Evolutionary conservation across 2,888 invertebrate genomes (phyloP).

Genomic region (Conops quadrifasciatus): DNA sequence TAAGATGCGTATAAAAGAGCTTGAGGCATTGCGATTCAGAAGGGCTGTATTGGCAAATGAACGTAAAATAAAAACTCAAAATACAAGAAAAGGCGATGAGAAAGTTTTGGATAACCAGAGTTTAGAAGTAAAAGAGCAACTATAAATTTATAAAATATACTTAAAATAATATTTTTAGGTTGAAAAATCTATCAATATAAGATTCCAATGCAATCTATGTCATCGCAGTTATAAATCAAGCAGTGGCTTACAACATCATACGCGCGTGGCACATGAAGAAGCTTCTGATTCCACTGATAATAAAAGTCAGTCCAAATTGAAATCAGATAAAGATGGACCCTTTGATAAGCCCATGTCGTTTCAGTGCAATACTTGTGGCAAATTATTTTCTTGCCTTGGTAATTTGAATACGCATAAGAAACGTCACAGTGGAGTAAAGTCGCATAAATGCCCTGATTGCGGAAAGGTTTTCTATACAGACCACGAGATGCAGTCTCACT

Average conservation of each 20-base stretch:
- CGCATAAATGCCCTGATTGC: slow-evolving; percentile 56
- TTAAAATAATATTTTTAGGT: no score
- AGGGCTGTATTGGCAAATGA: no score
- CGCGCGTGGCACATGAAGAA: slow-evolving; percentile 44
- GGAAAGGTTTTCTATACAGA: slow-evolving; percentile 56
- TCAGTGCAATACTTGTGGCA: slow-evolving; percentile 58
- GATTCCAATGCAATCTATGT: slow-evolving; percentile 38
- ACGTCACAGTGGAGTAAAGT: slow-evolving; percentile 60
- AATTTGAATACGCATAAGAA: slow-evolving; percentile 59
- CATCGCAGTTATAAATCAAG: slow-evolving; percentile 53
- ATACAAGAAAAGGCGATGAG: no score
- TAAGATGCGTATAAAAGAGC: no score
- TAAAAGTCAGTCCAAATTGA: slow-evolving; percentile 31
- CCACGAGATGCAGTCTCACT: slow-evolving; percentile 55
- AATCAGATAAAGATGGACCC: slow-evolving; percentile 51
- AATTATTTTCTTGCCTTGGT: slow-evolving; percentile 57
- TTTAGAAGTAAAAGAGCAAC: no score
- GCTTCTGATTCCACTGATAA: neutral
- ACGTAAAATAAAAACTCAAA: no score
- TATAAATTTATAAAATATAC: no score
- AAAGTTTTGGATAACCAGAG: no score
- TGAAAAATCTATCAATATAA: no score
- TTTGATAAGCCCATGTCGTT: slow-evolving; percentile 57
- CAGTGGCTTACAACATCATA: slow-evolving; percentile 52
- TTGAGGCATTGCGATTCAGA: no score